Conservation (phyloP, 2,797 vertebrate genomes). For the Ptychobarbus kaznakovi region DNA sequence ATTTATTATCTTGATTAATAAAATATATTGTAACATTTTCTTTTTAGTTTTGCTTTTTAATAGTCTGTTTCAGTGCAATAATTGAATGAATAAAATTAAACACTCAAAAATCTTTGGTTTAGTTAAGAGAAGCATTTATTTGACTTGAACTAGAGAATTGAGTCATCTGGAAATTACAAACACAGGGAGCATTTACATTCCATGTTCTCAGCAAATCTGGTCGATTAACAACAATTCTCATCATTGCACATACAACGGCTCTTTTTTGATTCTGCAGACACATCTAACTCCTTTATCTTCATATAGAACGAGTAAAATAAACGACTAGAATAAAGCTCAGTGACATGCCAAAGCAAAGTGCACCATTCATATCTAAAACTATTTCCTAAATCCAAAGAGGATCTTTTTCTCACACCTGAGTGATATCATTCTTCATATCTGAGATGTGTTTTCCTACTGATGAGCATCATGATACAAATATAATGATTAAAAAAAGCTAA, state of each 20-base stretch:
- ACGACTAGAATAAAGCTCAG: slow-evolving; percentile 37
- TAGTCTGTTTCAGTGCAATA: slow-evolving; percentile 4
- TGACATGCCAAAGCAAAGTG: slow-evolving; percentile 69
- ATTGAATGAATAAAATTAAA: background rate
- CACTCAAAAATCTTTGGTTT: slow-evolving; percentile 38
- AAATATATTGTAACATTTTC: background rate
- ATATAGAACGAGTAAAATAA: slow-evolving; percentile 35
- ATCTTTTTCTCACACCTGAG: slow-evolving; percentile 8
- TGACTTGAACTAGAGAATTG: slow-evolving; percentile 75
- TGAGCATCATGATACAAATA: slow-evolving; percentile 4
- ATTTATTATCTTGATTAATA: slow-evolving; percentile 4
- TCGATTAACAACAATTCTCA: slow-evolving; percentile 27
- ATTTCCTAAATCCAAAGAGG: slow-evolving; percentile 18
- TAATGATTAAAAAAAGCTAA: slow-evolving; percentile 18
- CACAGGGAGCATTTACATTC: slow-evolving; percentile 69
- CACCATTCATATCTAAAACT: slow-evolving; percentile 42
- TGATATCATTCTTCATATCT: slow-evolving; percentile 8
- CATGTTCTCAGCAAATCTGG: slow-evolving; percentile 56
- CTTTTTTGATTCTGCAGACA: background rate
- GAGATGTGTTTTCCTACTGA: background rate
- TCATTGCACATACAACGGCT: slow-evolving; percentile 9
- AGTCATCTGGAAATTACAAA: slow-evolving; percentile 71
- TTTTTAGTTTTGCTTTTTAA: slow-evolving; percentile 1
- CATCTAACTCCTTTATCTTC: slow-evolving; percentile 3
- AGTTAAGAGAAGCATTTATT: slow-evolving; percentile 75